Percentiles rank a stretch among this genome's conserved stretches.
Conservation (phyloP, 2,888 invertebrate genomes). For the Sinohyriopsis cumingii region DNA sequence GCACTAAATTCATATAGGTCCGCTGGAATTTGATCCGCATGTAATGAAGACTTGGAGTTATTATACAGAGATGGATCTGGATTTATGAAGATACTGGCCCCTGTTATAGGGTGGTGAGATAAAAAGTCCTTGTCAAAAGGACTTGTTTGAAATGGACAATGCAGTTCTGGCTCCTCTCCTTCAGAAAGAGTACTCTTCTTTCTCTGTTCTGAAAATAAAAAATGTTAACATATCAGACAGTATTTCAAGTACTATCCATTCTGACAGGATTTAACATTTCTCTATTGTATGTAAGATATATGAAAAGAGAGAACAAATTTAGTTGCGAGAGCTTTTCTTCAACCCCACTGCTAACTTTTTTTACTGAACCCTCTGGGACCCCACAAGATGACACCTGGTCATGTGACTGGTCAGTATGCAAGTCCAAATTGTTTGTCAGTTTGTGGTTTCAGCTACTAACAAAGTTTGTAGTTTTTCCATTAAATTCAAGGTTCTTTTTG, state of each 20-base stretch:
- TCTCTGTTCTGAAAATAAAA: conserved; percentile 37
- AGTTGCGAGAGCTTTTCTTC: too few species aligned
- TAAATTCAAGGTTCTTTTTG: too few species aligned
- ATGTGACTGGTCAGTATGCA: too few species aligned
- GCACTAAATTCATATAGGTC: conserved; percentile 58
- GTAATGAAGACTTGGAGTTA: conserved; percentile 34
- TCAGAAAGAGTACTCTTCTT: conserved; percentile 50
- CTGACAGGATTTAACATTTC: too few species aligned
- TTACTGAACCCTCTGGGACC: too few species aligned
- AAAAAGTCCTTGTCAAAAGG: conserved; percentile 43
- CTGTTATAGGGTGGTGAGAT: conserved; percentile 28
- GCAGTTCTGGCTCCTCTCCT: conserved; percentile 50
- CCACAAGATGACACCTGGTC: too few species aligned
- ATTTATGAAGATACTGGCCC: conserved; percentile 43
- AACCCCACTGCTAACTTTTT: too few species aligned
- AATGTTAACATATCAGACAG: background rate
- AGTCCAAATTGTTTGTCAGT: too few species aligned
- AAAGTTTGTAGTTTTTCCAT: too few species aligned
- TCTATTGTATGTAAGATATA: too few species aligned
- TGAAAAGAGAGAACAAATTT: too few species aligned
- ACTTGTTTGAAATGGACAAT: conserved; percentile 41
- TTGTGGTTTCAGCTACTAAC: too few species aligned
- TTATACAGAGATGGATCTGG: conserved; percentile 42
- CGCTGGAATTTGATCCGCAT: conserved; percentile 30
- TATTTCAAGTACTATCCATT: background rate